Base-by-base conservation (phyloP, 2,797 vertebrate species). In the Pangasius larnaudii region DNA sequence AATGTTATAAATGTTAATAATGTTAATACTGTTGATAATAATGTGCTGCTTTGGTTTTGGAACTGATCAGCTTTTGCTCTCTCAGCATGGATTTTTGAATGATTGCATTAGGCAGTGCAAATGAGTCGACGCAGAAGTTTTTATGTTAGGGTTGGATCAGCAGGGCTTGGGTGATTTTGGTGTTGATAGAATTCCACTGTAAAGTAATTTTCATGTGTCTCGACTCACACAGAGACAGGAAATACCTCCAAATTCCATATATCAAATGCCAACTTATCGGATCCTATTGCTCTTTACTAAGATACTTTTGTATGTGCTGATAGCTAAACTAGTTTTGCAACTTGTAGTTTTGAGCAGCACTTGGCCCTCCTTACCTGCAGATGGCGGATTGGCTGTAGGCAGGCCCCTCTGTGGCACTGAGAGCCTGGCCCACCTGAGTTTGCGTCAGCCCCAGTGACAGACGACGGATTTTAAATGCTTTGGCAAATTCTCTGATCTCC, bases 321-420 rank as follows among this genome's bases (percentile, higher is more conserved):
- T 42, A 0, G 24, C 56, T 46, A 8, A 61, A 61, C 13, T 42
- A 18, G 36, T 27, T n/a, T 39, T 82, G 11, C 5, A 42, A 39
- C 78, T 19, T 42, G 84, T 53, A 27, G 30, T 22, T 59, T 7
- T 61, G 22, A 33, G 46, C 77, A 79, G 85, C 58, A 46, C 46
- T 85, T 88, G 36, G 84, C 84, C 58, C 51, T 85, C 87, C 94
- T 97, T 98, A 99, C 99, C 98, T 99, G 98, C 99, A 99, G 96
- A 99, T 99, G 96, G 99, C 99, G 92, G 99, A 99, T 95, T 99
- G 99, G 95, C 99, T 99, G 96, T 99, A 99, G 7, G 99, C 99
- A 59, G 99, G 99, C 69, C 99, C 98, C 94, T 99, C 98, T 0
- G 98, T 98, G 36, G 99, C 98, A 87, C 98, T 99, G 90, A 99